Conservation (phyloP, 2,888 invertebrate species). For the Leptopterna dolabrata region DNA sequence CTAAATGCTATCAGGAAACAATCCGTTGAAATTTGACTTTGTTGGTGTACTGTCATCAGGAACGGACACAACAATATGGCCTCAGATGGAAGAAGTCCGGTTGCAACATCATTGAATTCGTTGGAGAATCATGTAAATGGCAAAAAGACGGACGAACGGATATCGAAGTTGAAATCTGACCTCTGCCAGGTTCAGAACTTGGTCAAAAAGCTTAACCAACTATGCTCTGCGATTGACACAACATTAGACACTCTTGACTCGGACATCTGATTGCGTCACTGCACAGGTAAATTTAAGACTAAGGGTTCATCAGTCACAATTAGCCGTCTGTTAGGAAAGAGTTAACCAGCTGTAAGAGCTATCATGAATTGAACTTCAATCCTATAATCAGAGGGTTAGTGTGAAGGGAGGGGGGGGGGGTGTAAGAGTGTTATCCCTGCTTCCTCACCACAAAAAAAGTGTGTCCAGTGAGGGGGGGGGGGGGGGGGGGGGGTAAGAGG, state of each 20-base stretch:
- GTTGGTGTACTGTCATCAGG: too few relatives aligned
- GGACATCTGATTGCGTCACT: constrained; percentile 5
- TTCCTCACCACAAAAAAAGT: too few relatives aligned
- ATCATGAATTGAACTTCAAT: too few relatives aligned
- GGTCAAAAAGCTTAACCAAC: background rate
- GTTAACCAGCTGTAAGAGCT: background rate
- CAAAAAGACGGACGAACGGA: background rate
- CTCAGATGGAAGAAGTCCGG: background rate
- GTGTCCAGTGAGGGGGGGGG: too few relatives aligned
- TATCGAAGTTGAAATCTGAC: background rate
- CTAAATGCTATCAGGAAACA: too few relatives aligned
- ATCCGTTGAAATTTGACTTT: background rate
- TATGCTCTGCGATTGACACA: constrained; percentile 24
- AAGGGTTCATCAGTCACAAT: too few relatives aligned
- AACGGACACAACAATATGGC: background rate
- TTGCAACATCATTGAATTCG: background rate
- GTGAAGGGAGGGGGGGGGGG: too few relatives aligned
- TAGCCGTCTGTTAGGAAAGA: too few relatives aligned
- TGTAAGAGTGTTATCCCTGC: too few relatives aligned
- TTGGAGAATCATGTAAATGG: background rate
- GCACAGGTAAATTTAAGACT: too few relatives aligned
- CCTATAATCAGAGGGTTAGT: too few relatives aligned
- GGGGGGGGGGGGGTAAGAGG: too few relatives aligned
- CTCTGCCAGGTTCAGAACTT: background rate
- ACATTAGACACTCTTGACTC: constrained; percentile 15